Percentiles rank a stretch among this genome's conserved stretches.
Conservation (phyloP, 2,113 vertebrate genomes). For the Amazona guildingii region DNA sequence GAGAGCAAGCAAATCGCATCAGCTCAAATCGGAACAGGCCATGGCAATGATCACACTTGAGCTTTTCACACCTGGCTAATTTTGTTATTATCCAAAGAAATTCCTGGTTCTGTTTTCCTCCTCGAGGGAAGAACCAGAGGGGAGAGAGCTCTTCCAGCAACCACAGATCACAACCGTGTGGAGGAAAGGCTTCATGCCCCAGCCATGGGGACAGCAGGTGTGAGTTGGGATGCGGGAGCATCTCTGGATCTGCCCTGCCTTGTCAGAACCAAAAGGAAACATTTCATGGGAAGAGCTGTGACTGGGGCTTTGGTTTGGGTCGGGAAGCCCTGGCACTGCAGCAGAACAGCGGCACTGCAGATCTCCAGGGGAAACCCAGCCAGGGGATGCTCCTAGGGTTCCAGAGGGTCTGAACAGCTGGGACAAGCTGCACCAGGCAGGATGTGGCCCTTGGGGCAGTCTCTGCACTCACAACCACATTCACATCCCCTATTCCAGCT, state of each 20-base stretch:
- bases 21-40: background rate
- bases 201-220: conserved; percentile 9
- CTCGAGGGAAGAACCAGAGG: conserved; percentile 11
- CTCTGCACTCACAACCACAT: accelerated
- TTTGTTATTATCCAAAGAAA: conserved; percentile 50
- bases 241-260: background rate
- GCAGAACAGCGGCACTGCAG: accelerated
- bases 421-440: background rate
- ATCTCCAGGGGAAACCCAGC: accelerated
- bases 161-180: background rate
- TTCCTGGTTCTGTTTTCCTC: conserved; percentile 33
- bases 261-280: background rate
- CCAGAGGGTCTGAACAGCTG: accelerated
- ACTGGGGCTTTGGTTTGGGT: background rate
- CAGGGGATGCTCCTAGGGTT: background rate
- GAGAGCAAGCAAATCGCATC: background rate
- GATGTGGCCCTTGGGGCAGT: background rate
- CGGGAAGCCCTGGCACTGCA: background rate
- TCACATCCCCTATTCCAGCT: background rate
- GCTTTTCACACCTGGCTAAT: conserved; percentile 48
- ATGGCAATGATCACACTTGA: background rate
- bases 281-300: background rate
- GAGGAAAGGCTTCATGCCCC: background rate
- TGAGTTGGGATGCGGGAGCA: background rate
- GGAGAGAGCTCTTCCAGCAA: conserved; percentile 23